Base-by-base conservation (phyloP, 2,797 vertebrate genomes). In the Poecilia velifera region DNA sequence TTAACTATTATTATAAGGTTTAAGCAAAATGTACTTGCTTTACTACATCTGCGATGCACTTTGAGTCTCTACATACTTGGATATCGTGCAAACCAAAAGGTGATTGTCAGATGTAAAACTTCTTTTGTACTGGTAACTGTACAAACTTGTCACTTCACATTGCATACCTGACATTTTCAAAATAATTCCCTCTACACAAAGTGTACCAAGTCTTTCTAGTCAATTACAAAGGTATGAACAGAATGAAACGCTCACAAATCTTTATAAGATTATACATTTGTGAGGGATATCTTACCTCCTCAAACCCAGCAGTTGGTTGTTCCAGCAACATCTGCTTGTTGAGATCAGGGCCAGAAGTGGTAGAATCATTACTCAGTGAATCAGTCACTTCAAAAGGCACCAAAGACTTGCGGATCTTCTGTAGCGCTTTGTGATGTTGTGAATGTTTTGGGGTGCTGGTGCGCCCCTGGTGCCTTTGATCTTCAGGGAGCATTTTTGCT, bases 401-500 rank as follows among this genome's bases (percentile, higher is more conserved):
- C 74, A 99, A 94, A 2, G 98, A 99, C 82, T 97, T 97, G 76
- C 98, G 96, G 84, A 99, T 99, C 95, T 99, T 97, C 93, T 98
- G 97, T 80, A 99, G 92, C 72, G 97, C 97, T 91, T 98, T 98
- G 77, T 98, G 97, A 77, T 99, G 34, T 34, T 34, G 34, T 34
- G 96, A 96, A 81, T 97, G 96, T 90, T 97, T 99, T 43, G 96
- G 96, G 76, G 97, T 97, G 73, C 94, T 95, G 91, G 96, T 94
- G 79, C 98, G 96, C 18, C 97, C 97, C 75, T 94, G 95, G 90
- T 98, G 98, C 80, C 98, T 95, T 0, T 95, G 89, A 87, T 99
- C 97, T 86, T 99, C 98, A 0, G 91, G 53, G 34, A 92, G 87
- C 91, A 96, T 95, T 89, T 98, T 98, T 9, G 85, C 94, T 76